A percentile compares a stretch with the other conserved stretches of the same genome.
These are phyloP conservation scores for Ptilorrhoa leucosticta DNA, from an alignment of 2,113 vertebrate genomes.

Conservation along the genomic window DNA sequence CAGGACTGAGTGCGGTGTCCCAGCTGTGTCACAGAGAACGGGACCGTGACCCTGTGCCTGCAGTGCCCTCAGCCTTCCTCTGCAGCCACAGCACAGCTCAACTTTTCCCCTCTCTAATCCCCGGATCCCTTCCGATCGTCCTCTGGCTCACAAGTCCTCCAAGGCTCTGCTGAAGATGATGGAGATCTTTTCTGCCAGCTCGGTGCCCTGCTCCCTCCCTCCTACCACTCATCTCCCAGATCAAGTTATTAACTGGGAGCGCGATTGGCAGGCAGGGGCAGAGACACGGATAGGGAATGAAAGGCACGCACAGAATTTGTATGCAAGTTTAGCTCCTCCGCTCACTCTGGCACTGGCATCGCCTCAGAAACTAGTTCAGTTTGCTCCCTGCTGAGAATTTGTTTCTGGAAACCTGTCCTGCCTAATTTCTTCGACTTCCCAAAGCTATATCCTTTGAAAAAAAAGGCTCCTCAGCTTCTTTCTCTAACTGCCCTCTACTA, in stretches of 20 bases:
- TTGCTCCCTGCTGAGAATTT: constrained; percentile 15
- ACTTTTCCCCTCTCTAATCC: neutral
- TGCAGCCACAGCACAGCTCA: neutral
- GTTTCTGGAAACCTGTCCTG: constrained; percentile 38
- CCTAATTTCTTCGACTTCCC: constrained; percentile 16
- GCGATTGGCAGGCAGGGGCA: neutral
- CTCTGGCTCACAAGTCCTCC: neutral
- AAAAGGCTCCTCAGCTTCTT: neutral
- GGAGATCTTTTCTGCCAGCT: constrained; percentile 29
- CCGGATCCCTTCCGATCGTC: neutral
- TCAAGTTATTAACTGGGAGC: neutral
- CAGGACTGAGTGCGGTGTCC: neutral
- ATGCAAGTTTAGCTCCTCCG: constrained; percentile 14
- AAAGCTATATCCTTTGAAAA: neutral
- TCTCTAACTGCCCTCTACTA: neutral
- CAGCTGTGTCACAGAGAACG: neutral
- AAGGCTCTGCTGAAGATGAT: neutral
- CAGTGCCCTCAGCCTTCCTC: neutral
- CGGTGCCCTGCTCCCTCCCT: neutral
- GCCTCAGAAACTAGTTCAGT: constrained; percentile 2
- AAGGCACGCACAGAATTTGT: neutral
- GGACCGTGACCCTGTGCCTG: neutral
- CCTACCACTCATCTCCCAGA: neutral
- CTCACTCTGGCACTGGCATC: neutral
- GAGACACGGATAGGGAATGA: neutral